Conservation (phyloP, 2,113 vertebrate species). For the Amazona vittata region DNA sequence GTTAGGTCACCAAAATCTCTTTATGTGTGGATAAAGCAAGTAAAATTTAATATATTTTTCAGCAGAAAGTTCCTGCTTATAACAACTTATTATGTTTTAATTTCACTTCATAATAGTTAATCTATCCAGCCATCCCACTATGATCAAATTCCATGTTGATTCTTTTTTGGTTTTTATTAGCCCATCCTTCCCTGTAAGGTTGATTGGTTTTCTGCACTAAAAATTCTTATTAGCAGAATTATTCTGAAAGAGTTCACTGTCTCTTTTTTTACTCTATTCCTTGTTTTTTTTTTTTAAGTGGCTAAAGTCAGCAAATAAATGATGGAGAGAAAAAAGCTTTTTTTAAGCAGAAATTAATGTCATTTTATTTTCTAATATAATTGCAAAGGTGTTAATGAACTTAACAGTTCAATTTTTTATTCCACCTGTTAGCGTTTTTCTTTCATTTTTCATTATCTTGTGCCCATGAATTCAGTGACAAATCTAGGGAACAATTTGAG, state of each 20-base stretch:
- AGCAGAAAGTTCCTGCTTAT: not conserved
- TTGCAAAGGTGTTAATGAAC: not conserved
- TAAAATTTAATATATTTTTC: conserved; percentile 7
- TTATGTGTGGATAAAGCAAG: conserved; percentile 2
- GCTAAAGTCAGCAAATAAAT: not conserved
- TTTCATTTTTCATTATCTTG: not conserved
- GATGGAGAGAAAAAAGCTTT: not conserved
- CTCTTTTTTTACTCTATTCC: not conserved
- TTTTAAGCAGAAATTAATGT: not conserved
- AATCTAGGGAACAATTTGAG: not conserved
- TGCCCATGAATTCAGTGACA: not conserved
- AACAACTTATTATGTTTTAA: conserved; percentile 17
- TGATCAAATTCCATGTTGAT: not conserved
- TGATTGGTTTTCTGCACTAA: not conserved
- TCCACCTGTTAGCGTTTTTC: not conserved
- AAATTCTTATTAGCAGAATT: not conserved
- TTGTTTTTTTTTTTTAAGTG: not conserved
- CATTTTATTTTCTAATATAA: not conserved
- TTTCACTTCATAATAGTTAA: conserved; percentile 45
- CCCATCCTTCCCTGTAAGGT: not conserved
- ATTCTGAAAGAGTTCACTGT: not conserved
- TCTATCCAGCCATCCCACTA: not conserved
- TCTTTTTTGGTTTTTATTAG: conserved; percentile 20
- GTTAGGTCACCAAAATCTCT: conserved; percentile 28
- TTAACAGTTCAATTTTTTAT: not conserved